Evolutionary conservation across 92 coral and sea anemone genomes (phyloP), one percentile per base, ranked within the genome.

Genomic region (Virgularia gustaviana): DNA sequence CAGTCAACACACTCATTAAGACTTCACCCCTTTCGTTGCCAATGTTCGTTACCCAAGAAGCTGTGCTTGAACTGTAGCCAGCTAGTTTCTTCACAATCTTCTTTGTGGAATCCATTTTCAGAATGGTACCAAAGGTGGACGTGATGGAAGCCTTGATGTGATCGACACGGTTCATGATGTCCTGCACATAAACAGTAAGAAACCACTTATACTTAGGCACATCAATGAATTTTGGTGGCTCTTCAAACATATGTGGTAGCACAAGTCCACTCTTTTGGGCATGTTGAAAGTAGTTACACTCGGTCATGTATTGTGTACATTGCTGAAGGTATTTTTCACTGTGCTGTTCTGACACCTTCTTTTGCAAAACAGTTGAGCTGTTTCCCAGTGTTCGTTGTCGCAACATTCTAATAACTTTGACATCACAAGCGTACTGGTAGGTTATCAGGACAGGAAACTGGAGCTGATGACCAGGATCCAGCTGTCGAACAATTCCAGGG

Each of bases 351-450:
- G 72, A 30, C 19, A 87, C 61, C 49, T 79, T 75, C 45, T 76
- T 87, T 45, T 75, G 86, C 0, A 83, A 56, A 30, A 71, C 72
- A 8, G 81, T 79, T 11, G 86, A 60, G 59, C 88, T 80, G 28
- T 87, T 87, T 0, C 91, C 91, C 0, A 83, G 78, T 25, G 78
- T 72, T 7, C 85, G 15, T 1, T 83, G 78, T 43, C 88, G 23
- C 74, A 78, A 13, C 25, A 78, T 54, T 4, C 75, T 31, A 13
- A 85, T 81, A 1, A 88, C 95, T 16, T 71, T 53, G 5, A 72
- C 77, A 57, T 84, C 85, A 74, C 95, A 84, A 23, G 89, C 89
- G 75, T 81, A 78, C 16, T 70, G 62, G 70, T 81, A 88, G 39
- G 88, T 83, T 0, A 80, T 68, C 9, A 87, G 28, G 1, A 60